Evolutionary conservation across 2,797 vertebrate genomes (phyloP), one percentile per base, ranked within the genome.

Genomic region (Hippoglossus hippoglossus): DNA sequence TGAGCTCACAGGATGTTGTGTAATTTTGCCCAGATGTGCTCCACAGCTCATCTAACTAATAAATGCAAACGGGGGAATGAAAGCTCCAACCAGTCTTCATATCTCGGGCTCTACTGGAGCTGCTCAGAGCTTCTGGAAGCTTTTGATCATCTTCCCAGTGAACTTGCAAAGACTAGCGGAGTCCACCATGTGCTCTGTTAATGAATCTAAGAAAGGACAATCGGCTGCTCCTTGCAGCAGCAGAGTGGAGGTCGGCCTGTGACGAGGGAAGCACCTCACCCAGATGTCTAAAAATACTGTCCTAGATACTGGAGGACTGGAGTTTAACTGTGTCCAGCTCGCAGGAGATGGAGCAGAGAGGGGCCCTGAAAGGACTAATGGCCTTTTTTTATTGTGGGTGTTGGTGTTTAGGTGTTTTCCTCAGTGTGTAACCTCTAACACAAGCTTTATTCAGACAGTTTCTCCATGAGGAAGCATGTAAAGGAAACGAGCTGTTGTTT

Each of bases 261-360:
- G 44, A 80, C 72, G 6, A 84, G 80, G 86, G 77, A 87, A 85
- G 79, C 79, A 81, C 82, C 75, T 85, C 77, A 68, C 73, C 78
- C 67, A 77, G 54, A 62, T 63, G 71, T 87, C 93, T 94, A 94
- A 91, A 94, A 94, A 94, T 94, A 94, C 73, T 78, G 89, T 90
- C 89, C 90, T 92, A 94, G 82, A 91, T 94, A 89, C 82, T 75
- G 72, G 56, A 71, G 9, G 76, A 71, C 59, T 44, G 24, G 12
- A 25, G 50, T 59, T 47, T 72, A 61, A 71, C 67, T 58, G 64
- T 53, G 67, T 82, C 75, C 73, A 39, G 55, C 60, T 52, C 25
- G 15, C 62, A 47, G 51, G 25, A 52, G 71, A 71, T 36, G 46
- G 25, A 65, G 61, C 8, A 49, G 51, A 28, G 28, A 39, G 51